Base-by-base conservation (phyloP, 2,888 invertebrate genomes). In the Drosophila mimica region DNA sequence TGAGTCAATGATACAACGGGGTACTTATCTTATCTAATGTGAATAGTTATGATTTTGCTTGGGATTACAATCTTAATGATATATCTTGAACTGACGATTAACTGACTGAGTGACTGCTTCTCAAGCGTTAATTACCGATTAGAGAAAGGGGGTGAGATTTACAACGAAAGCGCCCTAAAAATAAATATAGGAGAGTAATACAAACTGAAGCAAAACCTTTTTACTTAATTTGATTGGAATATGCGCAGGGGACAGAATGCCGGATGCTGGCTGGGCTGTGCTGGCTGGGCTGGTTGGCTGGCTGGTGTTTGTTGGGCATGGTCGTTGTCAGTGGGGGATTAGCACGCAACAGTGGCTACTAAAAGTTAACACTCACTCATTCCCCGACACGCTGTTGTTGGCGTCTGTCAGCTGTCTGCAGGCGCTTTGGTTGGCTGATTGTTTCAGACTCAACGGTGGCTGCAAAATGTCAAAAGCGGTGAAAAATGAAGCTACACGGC, bases 381-480 rank as follows among this genome's bases (percentile, higher is more conserved):
- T 17, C 56, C 40, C 36, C 28, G 31, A 1, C 17, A 15, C 46
- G 25, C 46, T 46, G 1, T 46, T 46, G 46, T 70, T 59, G 59
- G 58, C 59, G 70, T 82, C 87, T 89, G 86, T 86, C 89, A 82
- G 87, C 67, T 80, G 86, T 75, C 88, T 89, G 78, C 82, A 67
- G 69, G 81, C 74, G 82, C 89, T 88, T 90, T 90, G 87, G 90
- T 88, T 88, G 87, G 87, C 76, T 90, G 87, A 88, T 90, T 88
- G 87, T 82, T 88, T 82, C 80, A 72, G 87, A 83, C 75, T 64
- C 75, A 66, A 69, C 48, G 62, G 58, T 72, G 76, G 85, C 90
- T 90, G 89, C 89, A 86, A 83, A 88, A 83, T 86, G 87, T 88
- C 90, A 88, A 88, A 88, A 83, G 80, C 89, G 84, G 89, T 88